A percentile compares a stretch with the other conserved stretches of the same genome.
Evolutionary conservation across 2,113 vertebrate genomes (phyloP).

Genomic region (Chauna torquata): DNA sequence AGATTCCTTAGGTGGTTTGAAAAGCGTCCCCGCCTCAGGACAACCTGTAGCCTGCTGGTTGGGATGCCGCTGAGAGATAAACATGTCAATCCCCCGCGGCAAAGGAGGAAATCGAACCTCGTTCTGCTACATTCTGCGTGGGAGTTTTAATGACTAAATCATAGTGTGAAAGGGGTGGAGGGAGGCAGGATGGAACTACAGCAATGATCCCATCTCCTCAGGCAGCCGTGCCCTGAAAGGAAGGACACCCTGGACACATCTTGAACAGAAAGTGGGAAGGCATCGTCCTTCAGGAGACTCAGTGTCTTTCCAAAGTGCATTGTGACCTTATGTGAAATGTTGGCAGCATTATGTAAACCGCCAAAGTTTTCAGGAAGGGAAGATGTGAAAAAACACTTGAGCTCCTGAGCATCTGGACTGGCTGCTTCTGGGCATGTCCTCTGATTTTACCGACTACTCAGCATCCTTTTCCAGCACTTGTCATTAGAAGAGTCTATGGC

Average conservation of each 20-base stretch:
- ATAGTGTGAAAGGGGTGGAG: neutral
- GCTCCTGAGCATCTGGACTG: neutral
- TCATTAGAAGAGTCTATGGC: neutral
- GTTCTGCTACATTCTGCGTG: conserved; percentile 38
- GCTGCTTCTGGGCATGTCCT: neutral
- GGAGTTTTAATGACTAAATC: neutral
- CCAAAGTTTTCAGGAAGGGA: neutral
- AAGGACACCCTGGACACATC: neutral
- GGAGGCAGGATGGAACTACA: neutral
- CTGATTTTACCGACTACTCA: accelerated
- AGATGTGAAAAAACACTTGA: neutral
- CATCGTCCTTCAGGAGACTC: neutral
- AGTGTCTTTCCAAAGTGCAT: neutral
- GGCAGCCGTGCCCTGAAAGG: accelerated
- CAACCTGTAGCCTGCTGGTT: neutral
- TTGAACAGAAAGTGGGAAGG: neutral
- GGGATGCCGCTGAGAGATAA: neutral
- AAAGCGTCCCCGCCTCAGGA: neutral
- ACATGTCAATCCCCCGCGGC: neutral
- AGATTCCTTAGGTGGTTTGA: neutral
- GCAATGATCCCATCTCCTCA: neutral
- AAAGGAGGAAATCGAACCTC: neutral
- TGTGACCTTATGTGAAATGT: neutral
- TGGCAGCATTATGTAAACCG: neutral
- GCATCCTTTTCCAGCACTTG: neutral